phyloP scores from a whole-genome alignment of 2,113 vertebrate species.

The Nanger granti region DNA sequence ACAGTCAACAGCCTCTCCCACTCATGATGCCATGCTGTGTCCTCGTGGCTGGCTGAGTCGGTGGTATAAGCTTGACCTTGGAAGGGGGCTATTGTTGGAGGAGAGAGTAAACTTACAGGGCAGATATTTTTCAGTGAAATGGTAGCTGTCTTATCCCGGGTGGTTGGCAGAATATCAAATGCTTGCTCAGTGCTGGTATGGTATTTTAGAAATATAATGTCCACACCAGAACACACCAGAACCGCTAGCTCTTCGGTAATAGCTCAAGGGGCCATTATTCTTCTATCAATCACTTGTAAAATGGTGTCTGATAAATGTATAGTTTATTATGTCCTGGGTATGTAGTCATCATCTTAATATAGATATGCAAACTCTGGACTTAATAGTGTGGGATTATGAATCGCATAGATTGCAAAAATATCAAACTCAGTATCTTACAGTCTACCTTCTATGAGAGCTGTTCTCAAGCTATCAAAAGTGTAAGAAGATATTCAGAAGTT shows the following conservation, averaged over 20 bases:
- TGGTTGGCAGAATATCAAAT: neutral
- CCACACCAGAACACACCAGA: neutral
- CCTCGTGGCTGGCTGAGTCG: neutral
- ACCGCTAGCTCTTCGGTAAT: neutral
- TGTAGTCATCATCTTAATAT: neutral
- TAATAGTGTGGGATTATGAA: neutral
- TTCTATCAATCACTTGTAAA: neutral
- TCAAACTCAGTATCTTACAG: neutral
- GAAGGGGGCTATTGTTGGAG: neutral
- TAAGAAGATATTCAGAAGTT: neutral
- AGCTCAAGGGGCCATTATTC: neutral
- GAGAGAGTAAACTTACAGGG: neutral
- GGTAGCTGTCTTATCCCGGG: neutral
- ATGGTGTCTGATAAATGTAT: neutral
- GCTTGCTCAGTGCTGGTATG: neutral
- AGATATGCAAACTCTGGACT: neutral
- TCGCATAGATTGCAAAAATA: neutral
- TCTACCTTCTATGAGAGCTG: neutral
- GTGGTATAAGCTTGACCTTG: constrained; percentile 14
- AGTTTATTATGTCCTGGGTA: neutral
- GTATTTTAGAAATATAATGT: neutral
- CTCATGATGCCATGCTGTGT: neutral
- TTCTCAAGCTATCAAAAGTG: neutral
- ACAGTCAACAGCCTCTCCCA: neutral
- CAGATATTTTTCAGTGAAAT: neutral